phyloP scores from a whole-genome alignment of 2,113 vertebrate genomes.

The Labeo catla region DNA sequence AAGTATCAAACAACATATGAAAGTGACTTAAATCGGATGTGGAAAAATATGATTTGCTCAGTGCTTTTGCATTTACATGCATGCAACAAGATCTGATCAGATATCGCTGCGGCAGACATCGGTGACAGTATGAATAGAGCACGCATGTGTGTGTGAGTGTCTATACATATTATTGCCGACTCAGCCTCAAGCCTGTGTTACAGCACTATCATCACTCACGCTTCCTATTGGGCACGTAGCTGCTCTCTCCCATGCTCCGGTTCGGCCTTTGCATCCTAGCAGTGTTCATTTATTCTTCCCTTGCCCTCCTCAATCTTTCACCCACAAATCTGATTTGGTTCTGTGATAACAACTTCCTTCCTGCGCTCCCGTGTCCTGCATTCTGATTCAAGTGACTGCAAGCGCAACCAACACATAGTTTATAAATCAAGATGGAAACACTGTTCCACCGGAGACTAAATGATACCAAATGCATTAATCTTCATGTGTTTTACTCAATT shows the following conservation, averaged over 20 bases:
- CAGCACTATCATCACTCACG: slow-evolving; percentile 39
- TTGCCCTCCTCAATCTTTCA: slow-evolving; percentile 19
- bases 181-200: slow-evolving; percentile 16
- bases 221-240: slow-evolving; percentile 45
- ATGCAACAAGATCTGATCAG: background rate
- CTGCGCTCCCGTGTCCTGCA: slow-evolving; percentile 41
- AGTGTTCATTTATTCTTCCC: slow-evolving; percentile 57
- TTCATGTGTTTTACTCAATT: background rate
- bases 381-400: slow-evolving; percentile 51
- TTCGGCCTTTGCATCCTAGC: slow-evolving; percentile 3
- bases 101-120: background rate
- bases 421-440: background rate
- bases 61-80: background rate
- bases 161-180: slow-evolving; percentile 10
- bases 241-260: slow-evolving; percentile 22
- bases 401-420: background rate
- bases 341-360: slow-evolving; percentile 53
- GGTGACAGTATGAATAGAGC: background rate
- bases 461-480: background rate
- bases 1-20: slow-evolving; percentile 6
- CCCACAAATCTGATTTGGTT: slow-evolving; percentile 63
- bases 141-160: background rate
- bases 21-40: background rate
- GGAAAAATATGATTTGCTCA: background rate
- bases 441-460: background rate